Evolutionary conservation across 2,113 vertebrate genomes (phyloP).

Genomic region (Leptobrachium leishanense): DNA sequence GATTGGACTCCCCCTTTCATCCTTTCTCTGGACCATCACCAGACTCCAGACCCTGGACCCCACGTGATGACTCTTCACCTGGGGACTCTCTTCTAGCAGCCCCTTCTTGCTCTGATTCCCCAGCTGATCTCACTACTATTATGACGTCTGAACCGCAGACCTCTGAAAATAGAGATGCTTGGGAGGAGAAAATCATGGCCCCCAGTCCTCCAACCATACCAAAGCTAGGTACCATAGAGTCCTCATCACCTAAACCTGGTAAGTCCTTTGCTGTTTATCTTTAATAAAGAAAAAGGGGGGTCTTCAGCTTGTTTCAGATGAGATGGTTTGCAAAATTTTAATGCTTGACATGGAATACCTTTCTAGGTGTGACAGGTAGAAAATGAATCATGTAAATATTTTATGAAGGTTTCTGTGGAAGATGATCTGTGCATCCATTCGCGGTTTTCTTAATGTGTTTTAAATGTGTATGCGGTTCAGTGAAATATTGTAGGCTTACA

Average conservation of each 20-base stretch:
- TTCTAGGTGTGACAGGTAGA: too few relatives aligned
- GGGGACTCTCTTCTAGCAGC: constrained; percentile 43
- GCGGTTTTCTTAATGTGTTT: too few relatives aligned
- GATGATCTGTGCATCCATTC: too few relatives aligned
- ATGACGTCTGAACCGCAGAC: background rate
- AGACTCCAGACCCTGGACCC: constrained; percentile 80
- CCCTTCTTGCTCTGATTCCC: constrained; percentile 58
- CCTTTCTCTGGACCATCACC: constrained; percentile 80
- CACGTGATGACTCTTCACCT: constrained; percentile 63
- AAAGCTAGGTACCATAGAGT: background rate
- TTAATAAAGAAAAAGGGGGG: too few relatives aligned
- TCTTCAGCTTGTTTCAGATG: too few relatives aligned
- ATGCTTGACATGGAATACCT: too few relatives aligned
- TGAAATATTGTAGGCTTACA: too few relatives aligned
- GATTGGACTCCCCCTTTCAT: constrained; percentile 87
- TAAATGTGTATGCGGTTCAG: too few relatives aligned
- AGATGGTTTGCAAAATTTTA: too few relatives aligned
- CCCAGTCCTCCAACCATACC: constrained; percentile 16
- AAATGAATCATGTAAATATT: too few relatives aligned
- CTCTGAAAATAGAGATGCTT: background rate
- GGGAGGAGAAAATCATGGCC: constrained; percentile 22
- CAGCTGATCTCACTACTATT: constrained; percentile 53
- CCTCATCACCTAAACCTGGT: constrained; percentile 7
- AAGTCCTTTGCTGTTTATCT: background rate
- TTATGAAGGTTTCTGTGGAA: too few relatives aligned